phyloP scores from a whole-genome alignment of 2,113 vertebrate species.

The Phylloscopus whistleri region DNA sequence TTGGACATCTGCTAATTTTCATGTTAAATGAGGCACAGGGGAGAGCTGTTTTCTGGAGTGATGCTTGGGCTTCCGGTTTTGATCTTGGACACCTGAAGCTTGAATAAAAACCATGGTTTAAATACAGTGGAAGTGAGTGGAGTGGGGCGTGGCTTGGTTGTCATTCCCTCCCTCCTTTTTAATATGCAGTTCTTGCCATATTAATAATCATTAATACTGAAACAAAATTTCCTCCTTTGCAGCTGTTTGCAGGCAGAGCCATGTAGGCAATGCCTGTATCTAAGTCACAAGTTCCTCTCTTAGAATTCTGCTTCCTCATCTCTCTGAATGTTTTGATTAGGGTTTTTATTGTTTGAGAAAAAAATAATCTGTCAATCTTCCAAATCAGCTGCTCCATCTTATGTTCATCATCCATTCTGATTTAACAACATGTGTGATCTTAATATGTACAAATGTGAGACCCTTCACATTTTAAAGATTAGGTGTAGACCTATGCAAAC shows the following conservation, averaged over 20 bases:
- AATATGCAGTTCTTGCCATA: background rate
- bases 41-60: background rate
- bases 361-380: background rate
- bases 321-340: background rate
- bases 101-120: background rate
- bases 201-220: background rate
- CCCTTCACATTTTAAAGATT: background rate
- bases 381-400: background rate
- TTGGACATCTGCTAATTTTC: background rate
- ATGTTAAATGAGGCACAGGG: background rate
- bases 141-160: accelerated
- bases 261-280: background rate
- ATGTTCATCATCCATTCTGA: background rate
- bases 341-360: background rate
- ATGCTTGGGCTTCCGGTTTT: background rate
- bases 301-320: background rate
- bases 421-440: background rate
- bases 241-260: background rate
- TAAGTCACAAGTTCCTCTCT: background rate
- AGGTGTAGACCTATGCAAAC: background rate
- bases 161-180: accelerated
- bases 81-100: background rate
- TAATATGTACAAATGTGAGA: background rate
- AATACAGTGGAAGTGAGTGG: background rate
- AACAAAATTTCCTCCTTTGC: background rate